Conservation (phyloP, 2,888 invertebrate species). For the Limnephilus lunatus region DNA sequence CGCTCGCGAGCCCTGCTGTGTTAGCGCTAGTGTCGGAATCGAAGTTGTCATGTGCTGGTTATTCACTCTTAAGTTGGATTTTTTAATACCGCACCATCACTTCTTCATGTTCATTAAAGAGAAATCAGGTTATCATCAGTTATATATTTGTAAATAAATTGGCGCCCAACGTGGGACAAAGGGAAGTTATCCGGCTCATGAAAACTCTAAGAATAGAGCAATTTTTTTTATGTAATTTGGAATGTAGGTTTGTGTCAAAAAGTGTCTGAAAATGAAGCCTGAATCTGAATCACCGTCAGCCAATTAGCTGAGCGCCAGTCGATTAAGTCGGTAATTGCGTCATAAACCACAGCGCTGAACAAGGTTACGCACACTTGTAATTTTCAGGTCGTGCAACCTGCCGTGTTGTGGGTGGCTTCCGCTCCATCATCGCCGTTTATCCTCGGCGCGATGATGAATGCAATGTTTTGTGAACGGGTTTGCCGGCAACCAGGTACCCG, state of each 20-base stretch:
- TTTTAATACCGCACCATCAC: no score
- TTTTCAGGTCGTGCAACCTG: not conserved
- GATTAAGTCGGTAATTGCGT: not conserved
- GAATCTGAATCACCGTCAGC: not conserved
- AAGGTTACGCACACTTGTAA: slow-evolving; percentile 2
- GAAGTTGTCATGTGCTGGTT: no score
- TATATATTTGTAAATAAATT: no score
- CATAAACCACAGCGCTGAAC: not conserved
- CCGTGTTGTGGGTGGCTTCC: not conserved
- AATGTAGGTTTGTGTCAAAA: not conserved
- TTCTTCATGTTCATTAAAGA: no score
- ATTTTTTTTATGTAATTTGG: not conserved
- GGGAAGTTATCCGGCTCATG: no score
- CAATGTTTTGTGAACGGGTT: not conserved
- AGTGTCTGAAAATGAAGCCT: not conserved
- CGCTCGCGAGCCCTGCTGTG: no score
- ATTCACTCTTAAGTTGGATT: no score
- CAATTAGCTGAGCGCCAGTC: not conserved
- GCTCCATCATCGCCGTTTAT: not conserved
- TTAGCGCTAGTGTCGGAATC: no score
- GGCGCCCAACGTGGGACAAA: no score
- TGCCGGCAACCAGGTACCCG: not conserved
- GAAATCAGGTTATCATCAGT: no score
- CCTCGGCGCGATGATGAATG: slow-evolving; percentile 26
- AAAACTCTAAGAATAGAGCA: no score